Evolutionary conservation across 2,888 invertebrate species (phyloP).

Genomic region (Hoplodrina ambigua): DNA sequence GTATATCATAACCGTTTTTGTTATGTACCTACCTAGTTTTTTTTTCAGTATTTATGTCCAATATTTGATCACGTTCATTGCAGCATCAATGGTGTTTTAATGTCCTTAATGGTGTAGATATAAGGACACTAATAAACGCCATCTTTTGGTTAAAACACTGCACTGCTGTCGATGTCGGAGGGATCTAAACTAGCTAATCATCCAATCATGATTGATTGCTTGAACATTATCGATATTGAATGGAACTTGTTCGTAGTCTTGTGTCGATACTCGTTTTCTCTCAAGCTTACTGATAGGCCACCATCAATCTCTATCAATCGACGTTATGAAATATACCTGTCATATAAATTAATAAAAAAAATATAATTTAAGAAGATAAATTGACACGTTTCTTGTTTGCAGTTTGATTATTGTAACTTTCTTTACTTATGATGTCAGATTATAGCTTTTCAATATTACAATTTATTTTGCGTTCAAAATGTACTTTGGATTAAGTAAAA

Average conservation of each 20-base stretch:
- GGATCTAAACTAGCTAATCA: constrained; percentile 9
- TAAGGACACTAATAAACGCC: too few species aligned
- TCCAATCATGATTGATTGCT: constrained; percentile 21
- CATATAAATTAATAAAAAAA: constrained; percentile 22
- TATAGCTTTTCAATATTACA: constrained; percentile 13
- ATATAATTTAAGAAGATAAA: constrained; percentile 14
- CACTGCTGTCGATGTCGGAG: too few species aligned
- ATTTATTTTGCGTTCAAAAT: neutral
- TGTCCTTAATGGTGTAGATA: too few species aligned
- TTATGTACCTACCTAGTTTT: too few species aligned
- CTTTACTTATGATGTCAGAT: constrained; percentile 22
- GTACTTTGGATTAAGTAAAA: too few species aligned
- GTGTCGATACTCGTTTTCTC: constrained; percentile 24
- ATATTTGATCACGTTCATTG: too few species aligned
- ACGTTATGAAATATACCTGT: constrained; percentile 12
- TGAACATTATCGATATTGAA: constrained; percentile 12
- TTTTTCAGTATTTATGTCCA: too few species aligned
- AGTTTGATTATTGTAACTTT: constrained; percentile 32
- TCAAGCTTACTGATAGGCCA: neutral
- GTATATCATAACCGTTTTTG: too few species aligned
- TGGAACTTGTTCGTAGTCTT: constrained; percentile 1
- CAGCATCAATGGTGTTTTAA: too few species aligned
- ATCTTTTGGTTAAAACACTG: too few species aligned
- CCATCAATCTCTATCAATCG: constrained; percentile 29
- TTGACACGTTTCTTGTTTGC: constrained; percentile 24